Evolutionary conservation across 2,113 vertebrate species (phyloP).

Genomic region (Elanoides forficatus): DNA sequence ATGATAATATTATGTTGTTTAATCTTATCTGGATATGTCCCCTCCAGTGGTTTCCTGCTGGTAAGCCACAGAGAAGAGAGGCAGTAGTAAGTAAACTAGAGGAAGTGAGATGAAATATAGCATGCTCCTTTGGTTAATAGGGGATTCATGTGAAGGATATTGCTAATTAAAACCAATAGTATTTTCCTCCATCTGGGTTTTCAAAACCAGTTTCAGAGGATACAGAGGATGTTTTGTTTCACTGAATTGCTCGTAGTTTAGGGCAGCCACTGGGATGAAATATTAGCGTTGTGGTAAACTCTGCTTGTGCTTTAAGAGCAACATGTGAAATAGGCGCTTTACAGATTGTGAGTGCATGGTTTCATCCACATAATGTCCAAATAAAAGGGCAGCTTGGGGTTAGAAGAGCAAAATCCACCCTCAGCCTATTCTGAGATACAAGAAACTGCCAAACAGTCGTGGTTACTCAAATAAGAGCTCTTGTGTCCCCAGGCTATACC

Average conservation of each 20-base stretch:
- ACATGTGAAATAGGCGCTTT: not conserved
- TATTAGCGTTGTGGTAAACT: not conserved
- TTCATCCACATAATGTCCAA: not conserved
- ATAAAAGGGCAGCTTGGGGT: not conserved
- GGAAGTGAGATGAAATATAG: slow-evolving; percentile 32
- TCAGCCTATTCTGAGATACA: not conserved
- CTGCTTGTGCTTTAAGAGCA: not conserved
- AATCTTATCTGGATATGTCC: slow-evolving; percentile 46
- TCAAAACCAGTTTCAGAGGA: slow-evolving; percentile 12
- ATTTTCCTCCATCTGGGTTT: slow-evolving; percentile 5
- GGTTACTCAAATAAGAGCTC: not conserved
- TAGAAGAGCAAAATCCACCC: not conserved
- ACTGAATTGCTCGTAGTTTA: not conserved
- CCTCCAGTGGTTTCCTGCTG: slow-evolving; percentile 62
- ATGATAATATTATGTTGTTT: slow-evolving; percentile 55
- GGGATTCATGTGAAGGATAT: slow-evolving; percentile 20
- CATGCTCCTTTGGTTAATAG: not conserved
- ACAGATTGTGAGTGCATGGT: not conserved
- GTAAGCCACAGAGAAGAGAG: slow-evolving; percentile 54
- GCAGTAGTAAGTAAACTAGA: slow-evolving; percentile 30
- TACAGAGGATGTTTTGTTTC: slow-evolving; percentile 14
- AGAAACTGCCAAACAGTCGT: not conserved
- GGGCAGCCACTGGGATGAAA: slow-evolving; percentile 6
- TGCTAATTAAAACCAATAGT: slow-evolving; percentile 27
- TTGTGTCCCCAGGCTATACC: not conserved